Percentiles rank a stretch among this genome's conserved stretches.
These are phyloP conservation scores for Drosophila ficusphila DNA, from an alignment of 1,140 invertebrate species.

Conservation along the genomic window DNA sequence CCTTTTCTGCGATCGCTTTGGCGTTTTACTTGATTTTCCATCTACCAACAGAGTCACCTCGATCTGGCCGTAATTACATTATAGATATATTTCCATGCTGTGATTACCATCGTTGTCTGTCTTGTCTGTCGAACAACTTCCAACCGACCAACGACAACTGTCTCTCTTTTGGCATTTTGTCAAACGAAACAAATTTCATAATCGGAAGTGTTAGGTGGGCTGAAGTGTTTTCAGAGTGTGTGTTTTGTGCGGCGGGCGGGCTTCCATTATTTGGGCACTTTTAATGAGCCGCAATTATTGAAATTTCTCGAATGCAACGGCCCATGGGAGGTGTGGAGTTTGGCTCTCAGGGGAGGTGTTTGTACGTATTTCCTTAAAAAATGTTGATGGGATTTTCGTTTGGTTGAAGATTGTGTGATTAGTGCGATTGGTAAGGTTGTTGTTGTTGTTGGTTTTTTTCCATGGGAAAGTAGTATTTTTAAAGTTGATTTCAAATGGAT, in stretches of 20 bases:
- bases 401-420: constrained; percentile 13
- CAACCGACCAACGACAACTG: constrained; percentile 2
- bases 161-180: constrained; percentile 58
- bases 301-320: constrained; percentile 77
- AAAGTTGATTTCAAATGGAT: not conserved
- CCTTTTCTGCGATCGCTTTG: constrained; percentile 54
- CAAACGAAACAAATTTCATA: constrained; percentile 73
- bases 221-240: constrained; percentile 10
- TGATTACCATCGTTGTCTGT: constrained; percentile 12
- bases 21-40: constrained; percentile 60
- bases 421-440: not conserved
- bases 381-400: constrained; percentile 1
- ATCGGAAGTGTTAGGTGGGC: constrained; percentile 72
- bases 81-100: constrained; percentile 75
- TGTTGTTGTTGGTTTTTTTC: not conserved
- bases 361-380: constrained; percentile 17
- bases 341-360: constrained; percentile 1
- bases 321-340: constrained; percentile 36
- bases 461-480: not conserved
- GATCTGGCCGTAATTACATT: constrained; percentile 76
- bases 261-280: constrained; percentile 61
- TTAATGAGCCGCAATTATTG: constrained; percentile 80
- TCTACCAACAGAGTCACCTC: constrained; percentile 55
- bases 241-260: constrained; percentile 8
- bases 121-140: constrained; percentile 6